A percentile compares a stretch with the other conserved stretches of the same genome.
These are phyloP conservation scores for Cavia porcellus DNA, from an alignment of 2,113 vertebrate genomes.

Conservation along the genomic window DNA sequence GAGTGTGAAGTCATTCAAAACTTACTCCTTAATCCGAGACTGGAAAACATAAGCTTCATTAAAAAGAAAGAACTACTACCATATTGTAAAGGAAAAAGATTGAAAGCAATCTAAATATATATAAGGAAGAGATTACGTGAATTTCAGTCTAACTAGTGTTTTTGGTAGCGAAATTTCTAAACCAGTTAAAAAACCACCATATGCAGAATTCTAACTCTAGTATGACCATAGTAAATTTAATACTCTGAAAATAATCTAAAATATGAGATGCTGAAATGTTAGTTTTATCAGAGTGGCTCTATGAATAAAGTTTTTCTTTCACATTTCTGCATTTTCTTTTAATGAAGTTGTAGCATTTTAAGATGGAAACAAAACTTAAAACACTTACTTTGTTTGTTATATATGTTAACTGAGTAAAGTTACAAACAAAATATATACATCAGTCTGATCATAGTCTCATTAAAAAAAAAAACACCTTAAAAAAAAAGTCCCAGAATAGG, in stretches of 20 bases:
- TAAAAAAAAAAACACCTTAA: not conserved
- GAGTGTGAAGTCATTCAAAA: not conserved
- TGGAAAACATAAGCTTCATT: not conserved
- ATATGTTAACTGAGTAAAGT: conserved; percentile 8
- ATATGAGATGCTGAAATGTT: not conserved
- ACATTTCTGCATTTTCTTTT: not conserved
- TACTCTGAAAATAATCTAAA: not conserved
- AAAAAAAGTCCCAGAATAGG: not conserved
- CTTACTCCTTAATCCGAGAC: not conserved
- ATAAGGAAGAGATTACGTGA: not conserved
- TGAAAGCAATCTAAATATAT: not conserved
- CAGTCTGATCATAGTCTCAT: not conserved
- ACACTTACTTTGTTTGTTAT: not conserved
- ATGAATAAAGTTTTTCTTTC: not conserved
- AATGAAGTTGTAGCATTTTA: not conserved
- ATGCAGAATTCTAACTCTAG: conserved; percentile 5
- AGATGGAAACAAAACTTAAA: not conserved
- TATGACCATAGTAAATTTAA: not conserved
- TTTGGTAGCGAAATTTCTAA: conserved; percentile 38
- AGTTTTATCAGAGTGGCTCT: not conserved
- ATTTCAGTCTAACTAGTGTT: conserved; percentile 12
- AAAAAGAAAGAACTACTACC: not conserved
- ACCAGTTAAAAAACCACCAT: not conserved
- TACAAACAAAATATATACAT: not conserved
- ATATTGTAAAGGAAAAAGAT: not conserved